A percentile compares a stretch with the other conserved stretches of the same genome.
Evolutionary conservation across 2,797 vertebrate species (phyloP).

Genomic region (Podarcis lilfordi): DNA sequence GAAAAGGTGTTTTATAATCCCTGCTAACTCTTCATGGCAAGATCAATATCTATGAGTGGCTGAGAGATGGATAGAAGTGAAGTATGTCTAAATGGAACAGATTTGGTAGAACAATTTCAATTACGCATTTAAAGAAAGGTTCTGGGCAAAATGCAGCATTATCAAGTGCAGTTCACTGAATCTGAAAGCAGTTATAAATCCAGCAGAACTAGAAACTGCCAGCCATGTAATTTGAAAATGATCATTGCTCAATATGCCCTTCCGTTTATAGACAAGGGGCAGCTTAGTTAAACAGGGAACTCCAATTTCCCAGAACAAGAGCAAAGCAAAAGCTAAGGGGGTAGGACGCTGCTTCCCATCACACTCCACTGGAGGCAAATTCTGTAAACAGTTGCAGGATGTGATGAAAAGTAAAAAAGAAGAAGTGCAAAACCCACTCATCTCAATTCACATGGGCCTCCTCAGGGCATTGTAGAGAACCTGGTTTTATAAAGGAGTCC

Average conservation of each 20-base stretch:
- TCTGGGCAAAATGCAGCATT: conserved; percentile 67
- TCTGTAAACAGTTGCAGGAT: conserved; percentile 4
- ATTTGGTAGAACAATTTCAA: conserved; percentile 77
- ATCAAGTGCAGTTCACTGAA: conserved; percentile 72
- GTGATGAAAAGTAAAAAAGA: conserved; percentile 39
- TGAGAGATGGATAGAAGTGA: conserved; percentile 55
- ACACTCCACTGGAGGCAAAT: conserved; percentile 6
- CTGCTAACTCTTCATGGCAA: conserved; percentile 42
- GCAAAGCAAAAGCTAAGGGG: conserved; percentile 39
- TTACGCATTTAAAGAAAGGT: conserved; percentile 71
- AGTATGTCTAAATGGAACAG: conserved; percentile 63
- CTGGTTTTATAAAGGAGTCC: conserved; percentile 4
- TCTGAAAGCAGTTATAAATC: conserved; percentile 75
- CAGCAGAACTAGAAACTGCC: conserved; percentile 67
- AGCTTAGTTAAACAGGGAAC: conserved; percentile 64
- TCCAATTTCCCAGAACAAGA: conserved; percentile 37
- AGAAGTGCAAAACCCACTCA: conserved; percentile 24
- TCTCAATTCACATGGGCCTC: neutral
- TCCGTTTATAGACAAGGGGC: conserved; percentile 60
- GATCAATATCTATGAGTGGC: conserved; percentile 51
- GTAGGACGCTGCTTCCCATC: conserved; percentile 18
- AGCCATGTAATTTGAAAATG: conserved; percentile 77
- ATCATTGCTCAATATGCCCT: conserved; percentile 66
- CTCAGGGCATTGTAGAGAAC: conserved; percentile 39
- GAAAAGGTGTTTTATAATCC: conserved; percentile 52